These are phyloP conservation scores for Dissostichus mawsoni DNA, from an alignment of 2,113 vertebrate species.

Conservation along the genomic window DNA sequence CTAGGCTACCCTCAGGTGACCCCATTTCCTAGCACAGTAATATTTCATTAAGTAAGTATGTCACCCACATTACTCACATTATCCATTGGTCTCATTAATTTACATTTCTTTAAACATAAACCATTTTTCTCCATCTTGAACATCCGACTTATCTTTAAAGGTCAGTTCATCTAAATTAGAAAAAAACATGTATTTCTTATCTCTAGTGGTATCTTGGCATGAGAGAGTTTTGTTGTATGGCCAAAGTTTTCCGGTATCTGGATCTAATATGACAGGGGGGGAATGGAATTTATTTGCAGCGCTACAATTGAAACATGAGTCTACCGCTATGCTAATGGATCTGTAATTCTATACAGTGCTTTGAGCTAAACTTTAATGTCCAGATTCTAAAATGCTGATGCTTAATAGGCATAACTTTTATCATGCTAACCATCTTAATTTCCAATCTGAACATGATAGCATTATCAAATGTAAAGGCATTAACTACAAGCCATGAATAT, in stretches of 20 bases:
- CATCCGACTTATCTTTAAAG: neutral
- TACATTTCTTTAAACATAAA: neutral
- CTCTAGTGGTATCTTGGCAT: neutral
- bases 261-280: neutral
- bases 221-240: neutral
- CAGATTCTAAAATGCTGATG: neutral
- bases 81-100: slow-evolving; percentile 3
- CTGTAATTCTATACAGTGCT: neutral
- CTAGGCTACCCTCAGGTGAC: slow-evolving; percentile 9
- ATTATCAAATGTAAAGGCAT: neutral
- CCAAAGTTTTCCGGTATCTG: neutral
- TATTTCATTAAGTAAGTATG: slow-evolving; percentile 19
- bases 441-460: no score
- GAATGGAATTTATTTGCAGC: neutral
- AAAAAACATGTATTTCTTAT: neutral
- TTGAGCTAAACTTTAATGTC: neutral
- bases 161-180: neutral
- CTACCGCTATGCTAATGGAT: neutral
- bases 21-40: slow-evolving; percentile 7
- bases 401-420: neutral
- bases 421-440: neutral
- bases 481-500: neutral
- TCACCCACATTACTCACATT: neutral
- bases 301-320: neutral
- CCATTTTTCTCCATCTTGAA: neutral